Percentiles rank a stretch among this genome's conserved stretches.
phyloP scores from a whole-genome alignment of 2,888 invertebrate species.

The Aromia moschata region DNA sequence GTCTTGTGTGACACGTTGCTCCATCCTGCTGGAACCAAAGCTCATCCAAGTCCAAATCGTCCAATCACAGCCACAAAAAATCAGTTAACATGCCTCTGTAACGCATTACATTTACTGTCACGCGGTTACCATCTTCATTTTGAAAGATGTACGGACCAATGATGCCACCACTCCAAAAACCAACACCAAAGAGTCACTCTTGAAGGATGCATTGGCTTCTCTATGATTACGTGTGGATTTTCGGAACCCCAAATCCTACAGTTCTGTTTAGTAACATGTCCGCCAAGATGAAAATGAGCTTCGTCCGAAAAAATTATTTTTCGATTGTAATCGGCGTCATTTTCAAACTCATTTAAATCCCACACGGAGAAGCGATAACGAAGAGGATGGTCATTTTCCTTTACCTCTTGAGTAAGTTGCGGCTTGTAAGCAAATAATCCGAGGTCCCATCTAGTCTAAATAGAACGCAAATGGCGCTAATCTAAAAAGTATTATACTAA shows the following conservation, averaged over 20 bases:
- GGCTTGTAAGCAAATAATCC: not conserved
- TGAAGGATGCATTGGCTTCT: not conserved
- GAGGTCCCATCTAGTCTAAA: too few relatives aligned
- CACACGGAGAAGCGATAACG: conserved; percentile 28
- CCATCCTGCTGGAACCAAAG: too few relatives aligned
- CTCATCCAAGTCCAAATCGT: too few relatives aligned
- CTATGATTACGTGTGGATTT: not conserved
- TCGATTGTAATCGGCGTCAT: not conserved
- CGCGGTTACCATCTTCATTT: not conserved
- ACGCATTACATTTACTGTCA: too few relatives aligned
- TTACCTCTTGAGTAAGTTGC: not conserved
- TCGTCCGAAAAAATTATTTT: not conserved
- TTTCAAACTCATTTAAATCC: not conserved
- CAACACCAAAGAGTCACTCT: not conserved
- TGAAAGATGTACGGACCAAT: not conserved
- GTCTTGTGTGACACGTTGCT: too few relatives aligned
- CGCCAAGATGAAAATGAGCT: not conserved
- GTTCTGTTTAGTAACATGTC: not conserved
- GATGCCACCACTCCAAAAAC: not conserved
- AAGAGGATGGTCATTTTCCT: not conserved
- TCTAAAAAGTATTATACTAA: too few relatives aligned
- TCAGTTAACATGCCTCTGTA: too few relatives aligned
- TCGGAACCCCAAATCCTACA: not conserved
- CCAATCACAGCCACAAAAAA: too few relatives aligned
- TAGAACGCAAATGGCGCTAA: too few relatives aligned